Conservation (phyloP, 2,888 invertebrate genomes). For the Calameuta idolon region DNA sequence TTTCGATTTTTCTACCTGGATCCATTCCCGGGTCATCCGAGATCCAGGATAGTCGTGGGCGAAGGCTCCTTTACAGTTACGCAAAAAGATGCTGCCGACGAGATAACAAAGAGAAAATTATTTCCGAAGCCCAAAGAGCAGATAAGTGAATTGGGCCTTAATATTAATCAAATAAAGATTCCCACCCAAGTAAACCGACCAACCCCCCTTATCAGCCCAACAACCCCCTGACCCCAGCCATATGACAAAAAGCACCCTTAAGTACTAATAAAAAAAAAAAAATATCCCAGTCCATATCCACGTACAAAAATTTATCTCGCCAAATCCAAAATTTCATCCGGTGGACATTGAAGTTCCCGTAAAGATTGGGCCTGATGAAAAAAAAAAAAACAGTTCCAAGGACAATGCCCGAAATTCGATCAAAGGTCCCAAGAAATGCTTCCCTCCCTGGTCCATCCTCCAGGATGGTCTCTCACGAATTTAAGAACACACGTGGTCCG, state of each 20-base stretch:
- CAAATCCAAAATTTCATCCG: not conserved
- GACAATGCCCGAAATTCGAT: constrained; percentile 64
- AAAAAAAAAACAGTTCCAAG: constrained; percentile 16
- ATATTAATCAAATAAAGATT: not conserved
- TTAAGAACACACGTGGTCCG: constrained; percentile 59
- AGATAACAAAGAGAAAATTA: constrained; percentile 27
- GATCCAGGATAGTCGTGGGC: constrained; percentile 39
- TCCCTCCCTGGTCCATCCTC: constrained; percentile 17
- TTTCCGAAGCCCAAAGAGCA: not conserved
- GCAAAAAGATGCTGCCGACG: constrained; percentile 35
- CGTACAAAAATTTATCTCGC: not conserved
- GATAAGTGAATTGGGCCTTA: not conserved
- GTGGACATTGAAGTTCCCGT: not conserved
- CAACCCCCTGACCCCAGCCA: not conserved
- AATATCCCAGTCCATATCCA: not conserved
- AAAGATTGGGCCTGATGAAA: constrained; percentile 16
- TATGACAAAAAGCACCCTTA: not conserved
- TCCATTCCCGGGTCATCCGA: constrained; percentile 46
- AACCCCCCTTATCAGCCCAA: not conserved
- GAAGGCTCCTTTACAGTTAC: constrained; percentile 54
- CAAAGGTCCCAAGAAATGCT: constrained; percentile 43
- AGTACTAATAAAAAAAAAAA: not conserved
- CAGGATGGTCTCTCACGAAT: constrained; percentile 43
- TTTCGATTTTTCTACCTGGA: constrained; percentile 61
- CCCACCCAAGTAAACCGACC: not conserved